Evolutionary conservation across 2,113 vertebrate species (phyloP).

Genomic region (Poeciliopsis turrubarensis): DNA sequence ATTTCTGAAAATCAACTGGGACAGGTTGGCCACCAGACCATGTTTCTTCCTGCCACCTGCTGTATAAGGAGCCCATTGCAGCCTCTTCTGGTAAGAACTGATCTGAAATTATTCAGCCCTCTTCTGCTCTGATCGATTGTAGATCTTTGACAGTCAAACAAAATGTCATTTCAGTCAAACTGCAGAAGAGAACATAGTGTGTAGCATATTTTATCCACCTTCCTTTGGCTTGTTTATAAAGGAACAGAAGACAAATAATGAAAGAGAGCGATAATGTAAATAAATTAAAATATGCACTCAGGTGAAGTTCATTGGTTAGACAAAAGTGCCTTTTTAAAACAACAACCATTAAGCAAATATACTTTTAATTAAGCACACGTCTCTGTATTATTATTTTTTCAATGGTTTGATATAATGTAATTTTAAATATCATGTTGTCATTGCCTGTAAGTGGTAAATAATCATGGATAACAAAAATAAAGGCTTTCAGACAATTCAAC

Average conservation of each 20-base stretch:
- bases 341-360: no score
- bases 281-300: no score
- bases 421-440: no score
- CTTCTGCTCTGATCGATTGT: slow-evolving; percentile 10
- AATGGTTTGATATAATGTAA: no score
- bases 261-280: not conserved
- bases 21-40: slow-evolving; percentile 48
- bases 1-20: slow-evolving; percentile 36
- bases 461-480: no score
- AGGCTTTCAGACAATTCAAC: no score
- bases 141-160: slow-evolving; percentile 25
- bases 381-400: no score
- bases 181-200: slow-evolving; percentile 1
- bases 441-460: no score
- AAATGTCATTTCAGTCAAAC: slow-evolving; percentile 25
- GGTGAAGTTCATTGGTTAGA: no score
- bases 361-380: no score
- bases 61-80: slow-evolving; percentile 46
- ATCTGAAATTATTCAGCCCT: not conserved
- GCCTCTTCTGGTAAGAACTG: not conserved
- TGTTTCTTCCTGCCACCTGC: slow-evolving; percentile 59
- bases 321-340: no score
- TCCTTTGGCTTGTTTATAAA: not conserved
- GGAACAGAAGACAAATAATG: not conserved
- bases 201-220: not conserved